Evolutionary conservation across 2,888 invertebrate species (phyloP).

Genomic region (Heliothis peltigera): DNA sequence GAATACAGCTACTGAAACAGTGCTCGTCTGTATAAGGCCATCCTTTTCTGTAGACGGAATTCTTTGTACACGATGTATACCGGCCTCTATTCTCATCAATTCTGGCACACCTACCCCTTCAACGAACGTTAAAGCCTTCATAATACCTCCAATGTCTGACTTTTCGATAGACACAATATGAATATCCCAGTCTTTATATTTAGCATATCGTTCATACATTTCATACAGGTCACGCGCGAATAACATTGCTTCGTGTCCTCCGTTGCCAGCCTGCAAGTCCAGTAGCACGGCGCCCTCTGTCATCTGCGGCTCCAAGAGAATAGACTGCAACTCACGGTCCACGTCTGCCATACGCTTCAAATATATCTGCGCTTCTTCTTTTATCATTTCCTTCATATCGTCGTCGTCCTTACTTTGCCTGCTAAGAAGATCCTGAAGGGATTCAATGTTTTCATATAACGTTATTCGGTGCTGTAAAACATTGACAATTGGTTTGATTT

Average conservation of each 20-base stretch:
- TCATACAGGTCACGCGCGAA: conserved; percentile 96
- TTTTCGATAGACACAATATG: conserved; percentile 86
- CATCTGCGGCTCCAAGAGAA: conserved; percentile 90
- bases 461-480: conserved; percentile 90
- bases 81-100: conserved; percentile 95
- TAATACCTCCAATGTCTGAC: conserved; percentile 91
- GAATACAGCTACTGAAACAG: conserved; percentile 95
- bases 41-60: conserved; percentile 97
- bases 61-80: conserved; percentile 98
- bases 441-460: conserved; percentile 90
- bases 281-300: conserved; percentile 91
- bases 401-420: conserved; percentile 90
- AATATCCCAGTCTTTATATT: conserved; percentile 92
- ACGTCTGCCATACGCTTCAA: conserved; percentile 87
- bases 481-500: conserved; percentile 89
- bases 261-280: conserved; percentile 97
- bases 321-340: conserved; percentile 89
- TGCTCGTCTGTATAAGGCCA: conserved; percentile 98
- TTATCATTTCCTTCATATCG: conserved; percentile 92
- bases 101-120: conserved; percentile 91
- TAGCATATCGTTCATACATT: conserved; percentile 95
- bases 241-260: conserved; percentile 99
- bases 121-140: conserved; percentile 92
- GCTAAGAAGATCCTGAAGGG: conserved; percentile 91
- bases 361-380: conserved; percentile 91